Conservation (phyloP, 2,113 vertebrate genomes). For the Crotalus horridus region DNA sequence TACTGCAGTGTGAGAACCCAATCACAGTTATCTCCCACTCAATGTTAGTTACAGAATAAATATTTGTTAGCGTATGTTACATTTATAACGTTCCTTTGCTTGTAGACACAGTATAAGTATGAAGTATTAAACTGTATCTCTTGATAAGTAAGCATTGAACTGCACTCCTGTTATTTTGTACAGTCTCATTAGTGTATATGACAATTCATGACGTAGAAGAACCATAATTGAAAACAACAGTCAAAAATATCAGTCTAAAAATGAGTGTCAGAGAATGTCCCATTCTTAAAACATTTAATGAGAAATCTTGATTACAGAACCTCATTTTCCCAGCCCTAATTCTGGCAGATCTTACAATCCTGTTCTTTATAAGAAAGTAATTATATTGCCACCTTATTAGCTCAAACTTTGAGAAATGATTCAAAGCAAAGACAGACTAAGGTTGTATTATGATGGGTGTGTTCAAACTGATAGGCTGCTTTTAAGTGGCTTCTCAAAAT, state of each 20-base stretch:
- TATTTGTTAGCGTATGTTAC: not conserved
- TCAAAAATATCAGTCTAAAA: not conserved
- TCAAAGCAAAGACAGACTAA: not conserved
- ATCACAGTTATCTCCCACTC: not conserved
- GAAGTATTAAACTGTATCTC: not conserved
- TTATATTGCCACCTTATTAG: not conserved
- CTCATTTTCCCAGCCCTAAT: not conserved
- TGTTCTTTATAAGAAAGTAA: not conserved
- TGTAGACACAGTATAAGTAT: not conserved
- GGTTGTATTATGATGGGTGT: not conserved
- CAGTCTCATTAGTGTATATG: not conserved
- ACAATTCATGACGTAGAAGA: not conserved
- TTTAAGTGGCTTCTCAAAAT: slow-evolving; percentile 20
- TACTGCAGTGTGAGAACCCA: not conserved
- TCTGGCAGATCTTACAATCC: not conserved
- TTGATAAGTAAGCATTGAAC: not conserved
- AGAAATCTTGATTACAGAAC: not conserved
- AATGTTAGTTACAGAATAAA: not conserved
- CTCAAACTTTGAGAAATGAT: not conserved
- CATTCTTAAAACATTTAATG: not conserved
- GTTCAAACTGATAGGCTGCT: slow-evolving; percentile 23
- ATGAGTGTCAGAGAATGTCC: not conserved
- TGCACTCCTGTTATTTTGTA: not conserved
- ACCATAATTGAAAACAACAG: not conserved
- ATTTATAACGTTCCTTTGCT: not conserved